A percentile compares a stretch with the other conserved stretches of the same genome.
Evolutionary conservation across 2,797 vertebrate genomes (phyloP).

Genomic region (Coccyzus lansbergi): DNA sequence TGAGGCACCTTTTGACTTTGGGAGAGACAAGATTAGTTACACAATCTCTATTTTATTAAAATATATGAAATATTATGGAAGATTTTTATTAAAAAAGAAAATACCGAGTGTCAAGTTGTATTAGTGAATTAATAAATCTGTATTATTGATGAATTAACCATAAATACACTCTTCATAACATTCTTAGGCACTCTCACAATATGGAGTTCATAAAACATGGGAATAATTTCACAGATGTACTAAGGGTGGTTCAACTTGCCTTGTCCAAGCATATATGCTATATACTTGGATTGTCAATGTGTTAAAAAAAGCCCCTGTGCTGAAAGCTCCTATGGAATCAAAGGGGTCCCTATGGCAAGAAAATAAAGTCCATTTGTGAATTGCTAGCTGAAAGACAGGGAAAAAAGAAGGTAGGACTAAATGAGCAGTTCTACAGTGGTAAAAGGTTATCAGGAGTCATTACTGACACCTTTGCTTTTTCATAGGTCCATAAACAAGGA

Average conservation of each 20-base stretch:
- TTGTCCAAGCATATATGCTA: not conserved
- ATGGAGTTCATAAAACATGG: not conserved
- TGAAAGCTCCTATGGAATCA: not conserved
- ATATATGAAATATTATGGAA: slow-evolving; percentile 26
- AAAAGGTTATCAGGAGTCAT: not conserved
- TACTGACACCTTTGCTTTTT: not conserved
- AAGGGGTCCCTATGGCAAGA: not conserved
- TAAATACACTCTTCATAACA: not conserved
- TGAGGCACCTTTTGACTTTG: slow-evolving; percentile 44
- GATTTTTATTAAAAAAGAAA: slow-evolving; percentile 59
- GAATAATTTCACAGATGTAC: not conserved
- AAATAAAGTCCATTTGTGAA: not conserved
- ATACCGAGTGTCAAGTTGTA: slow-evolving; percentile 1
- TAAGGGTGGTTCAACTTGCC: not conserved
- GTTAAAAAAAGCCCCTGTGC: not conserved
- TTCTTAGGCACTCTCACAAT: not conserved
- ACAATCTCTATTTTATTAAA: slow-evolving; percentile 73
- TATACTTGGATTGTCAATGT: not conserved
- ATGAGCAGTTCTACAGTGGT: not conserved
- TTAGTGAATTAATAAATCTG: slow-evolving; percentile 48
- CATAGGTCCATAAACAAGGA: not conserved
- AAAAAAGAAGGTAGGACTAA: not conserved
- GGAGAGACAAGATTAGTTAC: slow-evolving; percentile 34
- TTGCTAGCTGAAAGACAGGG: not conserved
- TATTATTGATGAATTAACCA: slow-evolving; percentile 17